Evolutionary conservation across 2,797 vertebrate genomes (phyloP).

Genomic region (Tadarida brasiliensis): DNA sequence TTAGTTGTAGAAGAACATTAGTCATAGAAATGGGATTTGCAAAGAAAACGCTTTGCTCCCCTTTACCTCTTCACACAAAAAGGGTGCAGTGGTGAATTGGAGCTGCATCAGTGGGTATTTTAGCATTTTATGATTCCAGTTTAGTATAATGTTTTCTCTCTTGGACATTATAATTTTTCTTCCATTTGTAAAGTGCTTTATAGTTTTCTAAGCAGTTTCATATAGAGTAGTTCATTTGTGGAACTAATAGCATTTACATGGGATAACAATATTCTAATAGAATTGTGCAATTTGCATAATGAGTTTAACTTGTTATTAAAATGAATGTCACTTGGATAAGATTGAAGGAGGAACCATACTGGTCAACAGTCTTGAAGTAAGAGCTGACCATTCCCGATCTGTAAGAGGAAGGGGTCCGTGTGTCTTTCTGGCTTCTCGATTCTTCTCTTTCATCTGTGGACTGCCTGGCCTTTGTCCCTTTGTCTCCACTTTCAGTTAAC

Average conservation of each 20-base stretch:
- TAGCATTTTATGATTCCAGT: constrained; percentile 75
- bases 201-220: constrained; percentile 81
- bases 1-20: constrained; percentile 68
- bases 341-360: constrained; percentile 17
- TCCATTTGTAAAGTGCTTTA: constrained; percentile 78
- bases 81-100: constrained; percentile 21
- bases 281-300: constrained; percentile 75
- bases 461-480: neutral
- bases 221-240: constrained; percentile 78
- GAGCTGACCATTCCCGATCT: neutral
- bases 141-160: constrained; percentile 74
- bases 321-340: constrained; percentile 70
- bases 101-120: constrained; percentile 62
- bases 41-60: constrained; percentile 57
- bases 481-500: constrained; percentile 6
- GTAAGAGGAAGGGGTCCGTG: neutral
- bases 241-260: constrained; percentile 78
- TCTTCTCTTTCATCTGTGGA: neutral
- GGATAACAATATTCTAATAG: constrained; percentile 82
- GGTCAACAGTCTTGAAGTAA: constrained; percentile 8
- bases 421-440: neutral
- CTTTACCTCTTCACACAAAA: constrained; percentile 66
- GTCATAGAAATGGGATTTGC: constrained; percentile 67
- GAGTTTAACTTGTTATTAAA: constrained; percentile 78
- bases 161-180: constrained; percentile 80